Evolutionary conservation across 2,113 vertebrate genomes (phyloP), one percentile per base, ranked within the genome.

Genomic region (Hemichromis elongatus): DNA sequence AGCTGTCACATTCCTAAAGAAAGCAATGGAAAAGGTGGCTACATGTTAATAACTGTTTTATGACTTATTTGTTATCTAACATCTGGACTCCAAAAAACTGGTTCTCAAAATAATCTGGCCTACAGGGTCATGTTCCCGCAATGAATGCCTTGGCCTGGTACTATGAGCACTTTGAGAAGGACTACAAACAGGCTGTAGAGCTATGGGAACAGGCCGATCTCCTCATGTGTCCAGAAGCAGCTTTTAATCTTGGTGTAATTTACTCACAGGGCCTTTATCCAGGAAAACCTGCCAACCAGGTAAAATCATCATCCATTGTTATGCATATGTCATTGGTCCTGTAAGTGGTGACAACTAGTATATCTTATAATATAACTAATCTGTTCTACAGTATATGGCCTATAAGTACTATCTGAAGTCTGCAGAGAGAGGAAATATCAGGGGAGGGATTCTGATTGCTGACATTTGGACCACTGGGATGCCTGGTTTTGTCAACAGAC

Each of bases 121-220:
- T 12, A n/a, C 70, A 97, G 96, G 94, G 95, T 55, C 96, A 94
- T 75, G 92, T 93, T 68, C 96, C 96, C 9, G 96, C 96, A 2
- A 91, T 97, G 42, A 97, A 92, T 2, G 96, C 96, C 47, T 89
- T 97, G 68, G 96, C 93, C 79, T 97, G 96, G 96, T 97, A 96
- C 86, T 95, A 96, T 14, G 96, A 97, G 89, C 88, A 93, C 61
- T 94, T 84, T 70, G 92, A 96, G 80, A 57, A 80, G 6, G 93
- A 97, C 89, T 96, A 96, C 10, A 6, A 73, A 57, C 89, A 83
- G 66, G 96, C 96, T 0, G 95, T 93, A 70, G 80, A 94, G 88
- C 92, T 96, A 80, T 97, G 96, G 96, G 96, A 97, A 66, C 82
- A 87, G 63, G 96, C 96, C 0, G 95, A 97, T 80, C 75, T 66